Percentiles rank a stretch among this genome's conserved stretches.
Conservation (phyloP, 2,797 vertebrate species). For the Sebastes steindachneri region DNA sequence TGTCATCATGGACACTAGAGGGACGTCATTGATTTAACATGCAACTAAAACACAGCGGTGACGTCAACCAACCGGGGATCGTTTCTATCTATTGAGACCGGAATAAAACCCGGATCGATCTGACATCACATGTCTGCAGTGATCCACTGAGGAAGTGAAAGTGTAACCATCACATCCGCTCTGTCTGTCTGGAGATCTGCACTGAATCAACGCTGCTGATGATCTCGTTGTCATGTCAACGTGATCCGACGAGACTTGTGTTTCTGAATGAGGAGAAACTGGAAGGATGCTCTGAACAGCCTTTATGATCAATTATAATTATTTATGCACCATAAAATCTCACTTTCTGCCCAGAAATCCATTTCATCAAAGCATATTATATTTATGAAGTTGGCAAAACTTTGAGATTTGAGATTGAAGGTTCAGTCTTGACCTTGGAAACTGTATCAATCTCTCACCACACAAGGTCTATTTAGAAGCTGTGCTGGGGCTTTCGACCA, state of each 20-base stretch:
- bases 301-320: not conserved
- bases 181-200: not conserved
- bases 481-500: not conserved
- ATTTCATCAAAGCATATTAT: not conserved
- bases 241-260: not conserved
- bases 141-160: slow-evolving; percentile 27
- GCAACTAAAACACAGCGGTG: not conserved
- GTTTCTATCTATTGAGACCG: not conserved
- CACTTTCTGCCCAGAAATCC: not conserved
- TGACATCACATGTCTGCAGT: not conserved
- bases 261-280: not conserved
- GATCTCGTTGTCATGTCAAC: not conserved
- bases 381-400: not conserved
- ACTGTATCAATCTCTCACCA: not conserved
- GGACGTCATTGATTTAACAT: slow-evolving; percentile 10
- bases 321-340: not conserved
- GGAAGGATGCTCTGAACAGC: not conserved
- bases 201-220: not conserved
- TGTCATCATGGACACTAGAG: not conserved
- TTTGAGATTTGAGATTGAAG: not conserved
- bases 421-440: not conserved
- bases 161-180: not conserved
- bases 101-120: not conserved
- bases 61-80: not conserved
- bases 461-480: not conserved